Base-by-base conservation (phyloP, 1,140 invertebrate genomes). In the Tetragonula clypearis region DNA sequence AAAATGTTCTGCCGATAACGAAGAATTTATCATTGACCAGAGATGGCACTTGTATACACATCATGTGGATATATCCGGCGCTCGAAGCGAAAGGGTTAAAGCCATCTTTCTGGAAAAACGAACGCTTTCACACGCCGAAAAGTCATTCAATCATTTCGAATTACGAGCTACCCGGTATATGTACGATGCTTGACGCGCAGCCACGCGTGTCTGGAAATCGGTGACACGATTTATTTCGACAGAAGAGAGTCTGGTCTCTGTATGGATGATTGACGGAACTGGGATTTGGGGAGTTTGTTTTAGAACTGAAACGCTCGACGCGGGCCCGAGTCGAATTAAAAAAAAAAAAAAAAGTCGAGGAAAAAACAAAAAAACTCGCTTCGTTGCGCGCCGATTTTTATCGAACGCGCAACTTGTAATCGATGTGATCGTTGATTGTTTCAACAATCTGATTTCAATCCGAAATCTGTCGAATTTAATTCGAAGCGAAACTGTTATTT, bases 161-260 rank as follows among this genome's bases (percentile, higher is more conserved):
- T 35, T 19, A 12, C 66, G 26, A 30, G 8, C 66, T 26, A 68
- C 9, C 11, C 11, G 11, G 4, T 62, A 62, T 30, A 8, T 49
- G 5, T 8, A 11, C 35, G 23, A 65, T 49, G 30, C 75, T 21
- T 65, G 75, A 78, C 30, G 15, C 12, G 49, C 8, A 41, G 49
- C 2, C 49, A 53, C 23, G 58, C 58, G 9, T 17, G 35, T 12
- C 26, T 56, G 8, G 73, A 49, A 30, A 53, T 53, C n/a, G 62
- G 35, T 58, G 55, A 71, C 68, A 73, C 58, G 82, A 84, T 84
- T 84, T 79, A 79, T 79, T 72, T 49, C 21, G 21, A 17, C 17
- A 21, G 49, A 68, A 23, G 26, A 79, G 53, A n/a, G 35, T 49
- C 26, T 49, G 41, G 41, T 49, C 41, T 49, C 41, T n/a, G 49